These are phyloP conservation scores for Tachysurus fulvidraco DNA, from an alignment of 2,113 vertebrate genomes.

Conservation along the genomic window DNA sequence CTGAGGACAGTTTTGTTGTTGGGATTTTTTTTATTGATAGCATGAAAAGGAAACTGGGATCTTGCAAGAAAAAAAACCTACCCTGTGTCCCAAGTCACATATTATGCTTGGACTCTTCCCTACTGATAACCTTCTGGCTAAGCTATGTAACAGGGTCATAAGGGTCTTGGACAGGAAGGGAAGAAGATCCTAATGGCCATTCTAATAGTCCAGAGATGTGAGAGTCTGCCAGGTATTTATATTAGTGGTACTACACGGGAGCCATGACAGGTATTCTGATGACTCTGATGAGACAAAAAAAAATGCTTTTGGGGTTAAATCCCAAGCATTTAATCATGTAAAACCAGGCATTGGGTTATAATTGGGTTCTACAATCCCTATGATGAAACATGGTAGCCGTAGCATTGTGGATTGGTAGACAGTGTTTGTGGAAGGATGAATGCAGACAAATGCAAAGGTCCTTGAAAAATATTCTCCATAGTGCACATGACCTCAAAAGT, in stretches of 20 bases:
- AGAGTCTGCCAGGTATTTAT: background rate
- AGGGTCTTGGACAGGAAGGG: background rate
- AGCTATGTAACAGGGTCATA: background rate
- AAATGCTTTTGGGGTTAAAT: background rate
- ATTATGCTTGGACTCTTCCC: no score
- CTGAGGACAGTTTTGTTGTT: no score
- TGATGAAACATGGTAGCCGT: background rate
- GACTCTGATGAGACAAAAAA: background rate
- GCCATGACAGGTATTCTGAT: background rate
- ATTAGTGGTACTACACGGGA: no score
- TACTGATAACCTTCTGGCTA: background rate
- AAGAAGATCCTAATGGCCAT: background rate
- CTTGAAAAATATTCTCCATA: background rate
- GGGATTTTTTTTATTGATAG: no score
- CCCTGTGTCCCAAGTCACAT: no score
- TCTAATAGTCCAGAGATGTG: background rate
- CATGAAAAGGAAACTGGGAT: background rate
- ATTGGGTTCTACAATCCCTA: background rate
- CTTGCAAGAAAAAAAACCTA: background rate
- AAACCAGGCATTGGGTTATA: background rate
- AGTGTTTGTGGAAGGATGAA: background rate
- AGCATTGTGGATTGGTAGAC: background rate
- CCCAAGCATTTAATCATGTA: background rate
- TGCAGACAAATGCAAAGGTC: background rate
- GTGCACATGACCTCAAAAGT: background rate